A percentile compares a stretch with the other conserved stretches of the same genome.
These are phyloP conservation scores for Paramormyrops kingsleyae DNA, from an alignment of 2,113 vertebrate species.

Conservation along the genomic window DNA sequence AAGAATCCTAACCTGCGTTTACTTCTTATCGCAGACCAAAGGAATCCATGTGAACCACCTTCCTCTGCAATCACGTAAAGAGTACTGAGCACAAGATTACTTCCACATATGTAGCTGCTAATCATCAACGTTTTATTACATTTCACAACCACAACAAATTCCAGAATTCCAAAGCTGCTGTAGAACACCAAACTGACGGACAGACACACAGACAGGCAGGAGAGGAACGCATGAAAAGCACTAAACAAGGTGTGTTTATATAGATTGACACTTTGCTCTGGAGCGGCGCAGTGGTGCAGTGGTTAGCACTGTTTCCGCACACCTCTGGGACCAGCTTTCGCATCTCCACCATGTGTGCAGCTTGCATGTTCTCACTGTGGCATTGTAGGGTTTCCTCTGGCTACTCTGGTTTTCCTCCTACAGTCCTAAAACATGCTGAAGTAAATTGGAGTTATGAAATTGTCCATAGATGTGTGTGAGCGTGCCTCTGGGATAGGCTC, in stretches of 20 bases:
- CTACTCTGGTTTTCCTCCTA: too few species aligned
- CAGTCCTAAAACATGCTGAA: too few species aligned
- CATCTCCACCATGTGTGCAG: too few species aligned
- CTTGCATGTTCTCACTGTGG: too few species aligned
- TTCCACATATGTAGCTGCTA: not conserved
- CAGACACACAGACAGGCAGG: not conserved
- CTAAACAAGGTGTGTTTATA: not conserved
- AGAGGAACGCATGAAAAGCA: not conserved
- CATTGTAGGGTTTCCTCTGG: too few species aligned
- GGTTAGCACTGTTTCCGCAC: too few species aligned
- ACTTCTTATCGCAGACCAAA: not conserved
- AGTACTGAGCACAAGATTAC: not conserved
- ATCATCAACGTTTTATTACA: not conserved
- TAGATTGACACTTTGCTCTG: not conserved
- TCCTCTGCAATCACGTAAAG: not conserved
- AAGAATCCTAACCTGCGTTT: not conserved
- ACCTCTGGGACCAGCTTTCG: too few species aligned
- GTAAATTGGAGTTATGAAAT: too few species aligned
- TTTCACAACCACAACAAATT: not conserved
- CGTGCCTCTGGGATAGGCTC: too few species aligned
- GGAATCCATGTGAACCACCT: not conserved
- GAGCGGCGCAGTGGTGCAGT: too few species aligned
- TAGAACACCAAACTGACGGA: not conserved
- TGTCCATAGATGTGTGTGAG: too few species aligned
- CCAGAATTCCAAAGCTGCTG: not conserved